Percentiles rank a stretch among this genome's conserved stretches.
Conservation (phyloP, 2,888 invertebrate species). For the Philereme transversata region DNA sequence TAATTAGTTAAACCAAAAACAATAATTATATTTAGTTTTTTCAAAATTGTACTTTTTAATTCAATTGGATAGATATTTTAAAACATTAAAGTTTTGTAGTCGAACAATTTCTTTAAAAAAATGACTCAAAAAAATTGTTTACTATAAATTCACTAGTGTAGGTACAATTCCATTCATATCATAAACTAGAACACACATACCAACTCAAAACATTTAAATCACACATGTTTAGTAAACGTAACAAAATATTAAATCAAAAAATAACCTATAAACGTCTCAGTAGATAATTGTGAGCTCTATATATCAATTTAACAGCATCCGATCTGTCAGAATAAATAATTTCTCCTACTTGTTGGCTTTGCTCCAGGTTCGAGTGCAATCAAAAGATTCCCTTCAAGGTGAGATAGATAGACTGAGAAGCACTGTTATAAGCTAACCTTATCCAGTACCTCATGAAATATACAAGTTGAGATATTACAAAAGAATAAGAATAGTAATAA, state of each 20-base stretch:
- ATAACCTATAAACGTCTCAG: conserved; percentile 24
- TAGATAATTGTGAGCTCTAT: conserved; percentile 21
- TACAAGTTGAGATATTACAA: no score
- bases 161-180: conserved; percentile 1
- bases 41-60: no score
- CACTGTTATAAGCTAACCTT: no score
- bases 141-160: not conserved
- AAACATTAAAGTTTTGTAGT: no score
- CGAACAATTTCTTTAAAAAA: no score
- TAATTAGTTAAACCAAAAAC: no score
- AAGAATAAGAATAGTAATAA: no score
- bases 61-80: no score
- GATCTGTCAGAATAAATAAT: conserved; percentile 35
- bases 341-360: conserved; percentile 25
- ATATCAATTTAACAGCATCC: conserved; percentile 41
- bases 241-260: conserved; percentile 26
- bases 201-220: conserved; percentile 17
- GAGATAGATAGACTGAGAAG: not conserved
- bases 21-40: no score
- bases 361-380: conserved; percentile 30
- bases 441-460: no score
- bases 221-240: conserved; percentile 17
- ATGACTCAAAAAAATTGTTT: conserved; percentile 1
- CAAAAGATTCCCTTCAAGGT: conserved; percentile 16
- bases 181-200: conserved; percentile 2